Evolutionary conservation across 2,888 invertebrate species (phyloP), one percentile per base, ranked within the genome.

Genomic region (Beris chalybata): DNA sequence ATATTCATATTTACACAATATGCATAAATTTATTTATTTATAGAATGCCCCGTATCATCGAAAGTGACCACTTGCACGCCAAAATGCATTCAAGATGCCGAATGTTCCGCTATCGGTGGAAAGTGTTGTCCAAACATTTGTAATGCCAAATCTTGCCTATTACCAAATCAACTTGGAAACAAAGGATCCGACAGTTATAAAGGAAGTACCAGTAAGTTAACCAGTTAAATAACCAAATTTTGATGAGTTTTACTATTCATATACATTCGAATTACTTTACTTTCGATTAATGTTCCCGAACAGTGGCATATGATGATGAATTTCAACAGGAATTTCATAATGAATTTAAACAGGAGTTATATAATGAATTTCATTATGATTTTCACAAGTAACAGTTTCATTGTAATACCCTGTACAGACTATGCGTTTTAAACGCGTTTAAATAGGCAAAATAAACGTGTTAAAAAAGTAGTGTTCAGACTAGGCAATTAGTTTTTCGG

Each of bases 41-140:
- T 32, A 70, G 83, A 82, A 71, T 91, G 90, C 74, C 90, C 90
- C 2, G 75, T 85, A 2, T 83, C 85, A 0, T 85, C 86, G 45
- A 87, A 87, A 76, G 85, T 89, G 69, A 84, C 84, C 70, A 83
- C 82, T 68, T 91, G 90, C 77, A 86, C 83, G 59, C 89, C 90
- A 1, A 88, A 86, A 74, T 91, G 91, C 73, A 75, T 82, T 53
- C 85, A 86, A 68, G 87, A 89, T 76, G 84, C 83, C 71, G 86
- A 89, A 71, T 91, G 91, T 77, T 79, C 80, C 45, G 82, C 83
- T 43, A 83, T 85, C 63, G 87, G 86, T 71, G 85, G 87, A 75
- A 86, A 87, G 71, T 91, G 90, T 77, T 89, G 89, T 72, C 83
- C 86, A 7, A 90, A 91, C 78, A 78, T 85, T 66, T 90, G 91